Evolutionary conservation across 2,797 vertebrate genomes (phyloP), one percentile per base, ranked within the genome.

Genomic region (Odontamblyopus rebecca): DNA sequence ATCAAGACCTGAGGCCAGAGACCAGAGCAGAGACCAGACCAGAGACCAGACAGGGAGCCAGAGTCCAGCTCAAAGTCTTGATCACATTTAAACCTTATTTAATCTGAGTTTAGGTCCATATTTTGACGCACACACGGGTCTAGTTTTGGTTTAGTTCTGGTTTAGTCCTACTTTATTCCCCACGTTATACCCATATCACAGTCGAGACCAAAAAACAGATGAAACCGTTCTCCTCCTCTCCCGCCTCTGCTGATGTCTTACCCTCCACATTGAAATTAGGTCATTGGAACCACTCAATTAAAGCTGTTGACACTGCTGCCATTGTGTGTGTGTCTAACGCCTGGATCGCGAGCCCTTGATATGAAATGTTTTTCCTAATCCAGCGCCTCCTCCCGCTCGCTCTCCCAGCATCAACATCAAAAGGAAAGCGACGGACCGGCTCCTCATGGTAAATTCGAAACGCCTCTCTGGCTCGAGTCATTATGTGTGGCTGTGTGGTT

Each of bases 361-460:
- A 73, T 83, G 61, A 86, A 85, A 79, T 74, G 72, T 68, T 72
- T 65, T 35, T 82, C 75, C 82, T 89, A 86, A 91, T 86, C 85
- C 77, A 26, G 70, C 77, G 74, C 79, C 74, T 79, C 80, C 82
- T 75, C 78, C 82, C 75, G 23, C 23, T 16, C 66, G 71, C 72
- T 41, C 66, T 72, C 71, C 15, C 6, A 73, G 30, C 53, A 23
- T 38, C 35, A 32, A 87, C 84, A 88, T 88, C 81, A 90, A 92
- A 91, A 82, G 74, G 76, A 89, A 85, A 74, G 71, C 9, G 0
- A 5, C 74, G 71, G 82, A 82, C 83, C 88, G 79, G 86, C 84
- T 86, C 89, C 88, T 78, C 73, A 67, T 85, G 86, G 85, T 79
- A 82, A 73, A 81, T 88, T 86, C 78, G 69, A 83, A 84, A 87